Conservation (phyloP, 2,888 invertebrate species). For the Lasioglossum leucozonium region DNA sequence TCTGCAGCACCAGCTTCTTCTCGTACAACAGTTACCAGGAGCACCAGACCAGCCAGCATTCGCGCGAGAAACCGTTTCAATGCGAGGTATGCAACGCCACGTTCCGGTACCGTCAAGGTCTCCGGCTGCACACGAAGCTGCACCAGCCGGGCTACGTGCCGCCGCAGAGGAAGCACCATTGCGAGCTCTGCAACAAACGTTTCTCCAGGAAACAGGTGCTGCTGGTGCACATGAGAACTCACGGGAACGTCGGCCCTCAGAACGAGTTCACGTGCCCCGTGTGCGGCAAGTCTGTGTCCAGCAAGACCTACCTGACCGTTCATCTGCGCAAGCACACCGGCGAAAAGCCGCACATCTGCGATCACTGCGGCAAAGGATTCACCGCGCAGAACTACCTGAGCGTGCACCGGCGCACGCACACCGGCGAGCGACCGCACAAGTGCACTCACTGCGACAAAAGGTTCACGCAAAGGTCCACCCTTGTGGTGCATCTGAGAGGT, state of each 20-base stretch:
- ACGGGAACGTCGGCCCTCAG: conserved; percentile 80
- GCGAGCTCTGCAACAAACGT: conserved; percentile 82
- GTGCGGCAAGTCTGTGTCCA: conserved; percentile 87
- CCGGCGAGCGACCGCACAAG: conserved; percentile 82
- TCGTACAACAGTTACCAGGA: conserved; percentile 78
- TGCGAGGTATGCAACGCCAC: conserved; percentile 82
- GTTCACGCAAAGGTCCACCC: conserved; percentile 82
- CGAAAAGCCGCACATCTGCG: conserved; percentile 88
- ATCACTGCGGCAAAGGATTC: conserved; percentile 82
- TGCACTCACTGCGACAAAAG: conserved; percentile 82
- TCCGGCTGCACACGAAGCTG: conserved; percentile 81
- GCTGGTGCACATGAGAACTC: conserved; percentile 83
- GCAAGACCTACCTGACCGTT: conserved; percentile 87
- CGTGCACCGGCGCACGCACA: conserved; percentile 82
- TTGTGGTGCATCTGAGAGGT: conserved; percentile 82
- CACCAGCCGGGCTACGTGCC: conserved; percentile 83
- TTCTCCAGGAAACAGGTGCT: conserved; percentile 83
- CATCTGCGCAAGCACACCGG: conserved; percentile 88
- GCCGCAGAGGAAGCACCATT: conserved; percentile 83
- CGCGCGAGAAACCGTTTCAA: conserved; percentile 80
- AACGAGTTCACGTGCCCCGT: conserved; percentile 87
- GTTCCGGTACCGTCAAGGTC: conserved; percentile 82
- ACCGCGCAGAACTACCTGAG: conserved; percentile 83
- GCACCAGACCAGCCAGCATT: conserved; percentile 77
- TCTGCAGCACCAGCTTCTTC: conserved; percentile 80